A percentile compares a stretch with the other conserved stretches of the same genome.
Evolutionary conservation across 2,888 invertebrate species (phyloP).

Genomic region (Xiphydria camelus): DNA sequence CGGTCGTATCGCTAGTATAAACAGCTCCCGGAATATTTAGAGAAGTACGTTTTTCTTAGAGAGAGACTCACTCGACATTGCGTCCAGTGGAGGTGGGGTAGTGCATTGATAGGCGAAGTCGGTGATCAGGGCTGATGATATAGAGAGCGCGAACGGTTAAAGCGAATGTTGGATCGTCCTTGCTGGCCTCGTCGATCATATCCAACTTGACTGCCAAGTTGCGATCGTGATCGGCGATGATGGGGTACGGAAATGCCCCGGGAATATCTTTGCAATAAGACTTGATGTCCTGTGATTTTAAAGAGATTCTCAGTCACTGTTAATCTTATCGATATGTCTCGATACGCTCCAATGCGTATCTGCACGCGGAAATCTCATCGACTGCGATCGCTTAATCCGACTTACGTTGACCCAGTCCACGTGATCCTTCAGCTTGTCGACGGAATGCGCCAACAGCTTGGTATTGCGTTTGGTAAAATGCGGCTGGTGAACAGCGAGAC

Average conservation of each 20-base stretch:
- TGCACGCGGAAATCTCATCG: no score
- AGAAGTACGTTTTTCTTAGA: not conserved
- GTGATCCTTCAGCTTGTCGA: conserved; percentile 75
- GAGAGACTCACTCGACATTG: conserved; percentile 75
- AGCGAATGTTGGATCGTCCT: conserved; percentile 67
- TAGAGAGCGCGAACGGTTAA: conserved; percentile 77
- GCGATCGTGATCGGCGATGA: conserved; percentile 77
- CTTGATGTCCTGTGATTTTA: conserved; percentile 64
- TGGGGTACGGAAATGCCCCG: conserved; percentile 78
- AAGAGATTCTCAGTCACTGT: not conserved
- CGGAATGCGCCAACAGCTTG: conserved; percentile 80
- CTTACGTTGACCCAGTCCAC: conserved; percentile 74
- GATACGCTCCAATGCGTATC: no score
- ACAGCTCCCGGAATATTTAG: not conserved
- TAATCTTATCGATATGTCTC: no score
- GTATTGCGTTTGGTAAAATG: conserved; percentile 73
- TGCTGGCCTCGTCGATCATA: conserved; percentile 78
- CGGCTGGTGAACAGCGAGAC: conserved; percentile 70
- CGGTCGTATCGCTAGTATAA: not conserved
- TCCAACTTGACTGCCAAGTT: conserved; percentile 73
- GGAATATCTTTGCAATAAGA: conserved; percentile 71
- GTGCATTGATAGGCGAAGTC: conserved; percentile 76
- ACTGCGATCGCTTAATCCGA: no score
- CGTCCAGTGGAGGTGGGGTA: conserved; percentile 86
- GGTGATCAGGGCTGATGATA: conserved; percentile 79